These are phyloP conservation scores for Ptyas mucosa DNA, from an alignment of 2,113 vertebrate species.

Conservation along the genomic window DNA sequence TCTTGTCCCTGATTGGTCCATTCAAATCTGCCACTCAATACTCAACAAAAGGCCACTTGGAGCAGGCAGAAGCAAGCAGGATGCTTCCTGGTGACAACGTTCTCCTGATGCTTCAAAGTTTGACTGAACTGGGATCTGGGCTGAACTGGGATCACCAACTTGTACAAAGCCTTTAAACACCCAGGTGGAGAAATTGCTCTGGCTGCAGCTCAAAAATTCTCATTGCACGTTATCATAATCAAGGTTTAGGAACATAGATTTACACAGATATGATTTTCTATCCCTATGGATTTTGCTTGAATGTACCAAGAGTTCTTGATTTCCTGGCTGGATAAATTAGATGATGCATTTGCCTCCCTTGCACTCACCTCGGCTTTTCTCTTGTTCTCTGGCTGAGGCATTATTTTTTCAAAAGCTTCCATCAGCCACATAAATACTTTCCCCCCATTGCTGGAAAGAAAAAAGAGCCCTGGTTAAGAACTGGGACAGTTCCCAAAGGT, in stretches of 20 bases:
- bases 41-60: too few species aligned
- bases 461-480: background rate
- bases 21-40: too few species aligned
- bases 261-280: too few species aligned
- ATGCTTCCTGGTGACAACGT: too few species aligned
- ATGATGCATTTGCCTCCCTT: background rate
- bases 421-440: slow-evolving; percentile 65
- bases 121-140: too few species aligned
- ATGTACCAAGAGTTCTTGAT: background rate
- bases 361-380: slow-evolving; percentile 55
- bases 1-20: too few species aligned
- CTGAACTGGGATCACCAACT: too few species aligned
- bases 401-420: slow-evolving; percentile 65
- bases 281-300: background rate
- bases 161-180: too few species aligned
- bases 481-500: background rate
- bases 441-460: slow-evolving; percentile 27
- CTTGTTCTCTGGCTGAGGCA: slow-evolving; percentile 60
- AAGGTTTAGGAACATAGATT: background rate
- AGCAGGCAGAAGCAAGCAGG: too few species aligned
- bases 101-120: too few species aligned
- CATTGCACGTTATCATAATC: too few species aligned
- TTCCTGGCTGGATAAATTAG: background rate
- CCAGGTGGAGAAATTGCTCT: background rate
- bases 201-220: background rate